These are phyloP conservation scores for Drusus annulatus DNA, from an alignment of 1,140 invertebrate species.

Conservation along the genomic window DNA sequence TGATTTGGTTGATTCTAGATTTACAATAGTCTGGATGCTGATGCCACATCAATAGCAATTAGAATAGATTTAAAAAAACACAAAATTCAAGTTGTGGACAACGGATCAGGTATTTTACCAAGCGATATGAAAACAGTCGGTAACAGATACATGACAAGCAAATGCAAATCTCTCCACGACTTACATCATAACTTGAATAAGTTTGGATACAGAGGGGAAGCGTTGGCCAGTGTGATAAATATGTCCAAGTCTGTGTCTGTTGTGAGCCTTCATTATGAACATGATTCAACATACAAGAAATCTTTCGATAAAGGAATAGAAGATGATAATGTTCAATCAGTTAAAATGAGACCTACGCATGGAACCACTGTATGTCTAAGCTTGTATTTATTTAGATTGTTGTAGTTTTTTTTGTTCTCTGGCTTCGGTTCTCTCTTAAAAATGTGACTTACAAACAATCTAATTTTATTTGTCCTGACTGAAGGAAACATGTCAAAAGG, in stretches of 20 bases:
- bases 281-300: constrained; percentile 67
- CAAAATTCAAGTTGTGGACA: constrained; percentile 75
- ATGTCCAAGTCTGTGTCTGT: constrained; percentile 70
- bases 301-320: constrained; percentile 64
- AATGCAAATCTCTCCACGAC: constrained; percentile 71
- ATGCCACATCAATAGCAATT: constrained; percentile 72
- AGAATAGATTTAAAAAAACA: constrained; percentile 70
- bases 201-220: constrained; percentile 76
- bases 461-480: too few relatives aligned
- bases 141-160: constrained; percentile 74
- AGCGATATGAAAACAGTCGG: constrained; percentile 70
- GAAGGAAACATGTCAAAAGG: too few relatives aligned
- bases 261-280: constrained; percentile 63
- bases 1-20: too few relatives aligned
- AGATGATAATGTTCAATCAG: constrained; percentile 55
- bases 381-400: too few relatives aligned
- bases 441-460: too few relatives aligned
- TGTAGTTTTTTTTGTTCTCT: too few relatives aligned
- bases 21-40: constrained; percentile 74
- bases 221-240: constrained; percentile 73
- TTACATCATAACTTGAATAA: constrained; percentile 67
- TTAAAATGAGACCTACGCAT: constrained; percentile 48
- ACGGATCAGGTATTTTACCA: constrained; percentile 72
- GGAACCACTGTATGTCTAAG: constrained; percentile 50
- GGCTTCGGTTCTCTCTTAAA: too few relatives aligned